A percentile compares a stretch with the other conserved stretches of the same genome.
phyloP scores from a whole-genome alignment of 2,797 vertebrate species.

The Xenops minutus region DNA sequence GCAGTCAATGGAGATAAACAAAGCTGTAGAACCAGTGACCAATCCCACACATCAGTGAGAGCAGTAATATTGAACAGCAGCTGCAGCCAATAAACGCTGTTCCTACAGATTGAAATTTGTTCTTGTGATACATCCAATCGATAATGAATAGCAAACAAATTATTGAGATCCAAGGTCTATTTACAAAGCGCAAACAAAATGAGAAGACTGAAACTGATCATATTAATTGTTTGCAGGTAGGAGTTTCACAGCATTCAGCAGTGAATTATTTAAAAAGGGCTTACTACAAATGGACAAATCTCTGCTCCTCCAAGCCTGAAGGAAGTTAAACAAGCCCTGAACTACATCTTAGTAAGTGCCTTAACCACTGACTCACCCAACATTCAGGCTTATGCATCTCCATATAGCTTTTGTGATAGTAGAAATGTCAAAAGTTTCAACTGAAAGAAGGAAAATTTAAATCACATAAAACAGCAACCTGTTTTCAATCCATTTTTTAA shows the following conservation, averaged over 20 bases:
- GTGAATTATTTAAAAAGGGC: neutral
- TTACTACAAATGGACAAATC: neutral
- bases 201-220: neutral
- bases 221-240: neutral
- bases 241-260: neutral
- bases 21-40: neutral
- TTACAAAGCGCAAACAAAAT: neutral
- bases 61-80: neutral
- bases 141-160: conserved; percentile 6
- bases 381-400: neutral
- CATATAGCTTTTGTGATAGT: neutral
- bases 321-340: neutral
- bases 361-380: neutral
- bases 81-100: neutral
- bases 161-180: neutral
- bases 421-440: neutral
- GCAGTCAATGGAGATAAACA: neutral
- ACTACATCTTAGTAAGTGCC: neutral
- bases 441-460: neutral
- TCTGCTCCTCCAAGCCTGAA: neutral
- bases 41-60: neutral
- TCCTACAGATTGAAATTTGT: neutral
- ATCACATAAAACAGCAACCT: neutral
- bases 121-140: neutral
- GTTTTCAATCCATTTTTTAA: neutral